Base-by-base conservation (phyloP, 2,113 vertebrate species). In the Perognathus longimembris region DNA sequence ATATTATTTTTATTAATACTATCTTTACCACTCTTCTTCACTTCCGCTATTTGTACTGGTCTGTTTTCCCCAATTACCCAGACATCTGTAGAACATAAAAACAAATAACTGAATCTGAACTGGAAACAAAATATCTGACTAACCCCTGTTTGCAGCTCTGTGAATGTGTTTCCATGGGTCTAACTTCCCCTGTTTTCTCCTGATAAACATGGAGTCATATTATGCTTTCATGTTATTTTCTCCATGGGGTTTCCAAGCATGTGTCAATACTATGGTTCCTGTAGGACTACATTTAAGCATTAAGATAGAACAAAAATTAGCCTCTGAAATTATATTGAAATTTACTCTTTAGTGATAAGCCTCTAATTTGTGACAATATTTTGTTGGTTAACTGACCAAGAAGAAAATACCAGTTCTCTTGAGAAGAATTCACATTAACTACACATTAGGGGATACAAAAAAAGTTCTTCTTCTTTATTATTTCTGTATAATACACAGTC, bases 361-460 rank as follows among this genome's bases (percentile, higher is more conserved):
- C 10, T 18, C 45, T 91, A 24, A 81, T 91, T 89, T 63, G 20
- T 80, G 38, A 32, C 36, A 86, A 40, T 57, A 63, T 81, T 54
- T 67, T 79, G 0, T 66, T 57, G 14, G 11, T 57, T 74, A 78
- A 71, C 20, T 75, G 12, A 80, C 83, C 21, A 85, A 30, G n/a
- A 59, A 70, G 50, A 89, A 91, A 86, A 94, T 79, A 32, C 3
- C 32, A 78, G n/a, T 20, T 7, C 69, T 81, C 28, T 69, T 45
- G 42, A 80, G 61, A 93, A 83, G 32, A 95, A 86, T 88, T 85
- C 18, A 66, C 18, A 32, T 50, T 91, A 57, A 5, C 26, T 34
- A 32, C 36, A 74, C 7, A 57, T 5, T 78, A 81, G n/a, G 30
- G 59, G 6, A 71, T 38, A 5, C 80, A 24, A 50, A 7, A 12